These are phyloP conservation scores for Nephrotoma flavescens DNA, from an alignment of 2,888 invertebrate species.

Conservation along the genomic window DNA sequence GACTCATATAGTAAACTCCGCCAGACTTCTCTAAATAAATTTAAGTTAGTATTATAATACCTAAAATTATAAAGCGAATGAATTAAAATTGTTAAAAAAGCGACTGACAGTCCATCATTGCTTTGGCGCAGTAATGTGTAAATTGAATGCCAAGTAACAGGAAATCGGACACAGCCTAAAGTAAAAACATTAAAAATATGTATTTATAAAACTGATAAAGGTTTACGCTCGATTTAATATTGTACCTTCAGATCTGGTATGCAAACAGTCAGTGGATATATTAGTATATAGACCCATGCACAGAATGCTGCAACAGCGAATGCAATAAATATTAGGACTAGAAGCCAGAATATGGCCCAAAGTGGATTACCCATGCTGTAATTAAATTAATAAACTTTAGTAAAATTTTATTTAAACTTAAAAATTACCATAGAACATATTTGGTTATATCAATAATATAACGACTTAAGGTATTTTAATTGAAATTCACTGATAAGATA, in stretches of 20 bases:
- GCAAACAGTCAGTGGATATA: constrained; percentile 53
- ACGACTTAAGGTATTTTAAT: too few species aligned
- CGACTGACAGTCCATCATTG: constrained; percentile 49
- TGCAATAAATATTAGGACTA: constrained; percentile 50
- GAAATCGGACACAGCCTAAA: constrained; percentile 51
- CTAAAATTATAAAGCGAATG: background rate
- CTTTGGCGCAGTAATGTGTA: constrained; percentile 53
- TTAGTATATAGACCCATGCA: constrained; percentile 50
- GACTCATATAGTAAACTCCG: too few species aligned
- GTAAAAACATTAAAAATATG: constrained; percentile 17
- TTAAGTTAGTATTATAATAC: background rate
- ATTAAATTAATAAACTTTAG: background rate
- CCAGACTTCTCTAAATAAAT: too few species aligned
- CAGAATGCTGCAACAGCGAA: constrained; percentile 53
- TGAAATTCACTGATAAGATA: background rate
- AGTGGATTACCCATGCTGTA: background rate
- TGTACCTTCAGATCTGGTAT: constrained; percentile 46
- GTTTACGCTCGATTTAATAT: too few species aligned
- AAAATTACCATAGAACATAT: too few species aligned
- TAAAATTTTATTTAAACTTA: background rate
- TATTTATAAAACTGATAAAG: constrained; percentile 6
- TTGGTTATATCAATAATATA: background rate
- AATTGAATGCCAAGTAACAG: constrained; percentile 53
- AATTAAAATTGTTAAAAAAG: constrained; percentile 23
- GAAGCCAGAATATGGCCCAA: constrained; percentile 53